Evolutionary conservation across 2,113 vertebrate genomes (phyloP).

Genomic region (Gasterosteus aculeatus): DNA sequence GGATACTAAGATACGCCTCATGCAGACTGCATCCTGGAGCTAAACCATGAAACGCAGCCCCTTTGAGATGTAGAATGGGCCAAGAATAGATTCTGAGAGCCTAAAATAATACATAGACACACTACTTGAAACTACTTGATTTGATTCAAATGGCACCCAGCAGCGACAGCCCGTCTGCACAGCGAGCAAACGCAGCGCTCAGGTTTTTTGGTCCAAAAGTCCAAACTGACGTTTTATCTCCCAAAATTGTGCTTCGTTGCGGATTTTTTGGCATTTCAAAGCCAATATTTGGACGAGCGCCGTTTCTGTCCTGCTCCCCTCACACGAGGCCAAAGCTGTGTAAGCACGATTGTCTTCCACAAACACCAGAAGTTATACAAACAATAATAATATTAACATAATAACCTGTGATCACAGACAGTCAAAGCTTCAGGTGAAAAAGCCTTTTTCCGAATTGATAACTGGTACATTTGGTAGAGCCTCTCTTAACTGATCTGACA

Average conservation of each 20-base stretch:
- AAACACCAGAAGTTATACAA: neutral
- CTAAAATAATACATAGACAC: slow-evolving; percentile 53
- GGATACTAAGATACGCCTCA: neutral
- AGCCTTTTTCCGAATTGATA: neutral
- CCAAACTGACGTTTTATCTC: neutral
- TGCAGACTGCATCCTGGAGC: slow-evolving; percentile 14
- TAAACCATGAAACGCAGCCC: slow-evolving; percentile 5
- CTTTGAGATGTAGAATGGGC: neutral
- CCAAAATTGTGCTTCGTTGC: neutral
- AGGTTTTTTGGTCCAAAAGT: neutral
- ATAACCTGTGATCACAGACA: neutral
- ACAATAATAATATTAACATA: neutral
- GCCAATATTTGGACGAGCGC: too few species aligned
- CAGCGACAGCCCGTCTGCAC: neutral
- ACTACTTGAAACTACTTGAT: neutral
- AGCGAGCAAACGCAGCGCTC: neutral
- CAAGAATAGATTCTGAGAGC: slow-evolving; percentile 53
- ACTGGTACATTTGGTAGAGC: neutral
- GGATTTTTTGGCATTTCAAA: neutral
- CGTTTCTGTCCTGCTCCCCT: too few species aligned
- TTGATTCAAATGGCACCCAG: neutral
- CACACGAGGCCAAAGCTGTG: neutral
- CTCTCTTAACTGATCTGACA: neutral
- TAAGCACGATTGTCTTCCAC: neutral
- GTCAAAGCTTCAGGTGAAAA: neutral